Percentiles rank a stretch among this genome's conserved stretches.
Conservation (phyloP, 2,113 vertebrate species). For the Lophochroa leadbeateri region DNA sequence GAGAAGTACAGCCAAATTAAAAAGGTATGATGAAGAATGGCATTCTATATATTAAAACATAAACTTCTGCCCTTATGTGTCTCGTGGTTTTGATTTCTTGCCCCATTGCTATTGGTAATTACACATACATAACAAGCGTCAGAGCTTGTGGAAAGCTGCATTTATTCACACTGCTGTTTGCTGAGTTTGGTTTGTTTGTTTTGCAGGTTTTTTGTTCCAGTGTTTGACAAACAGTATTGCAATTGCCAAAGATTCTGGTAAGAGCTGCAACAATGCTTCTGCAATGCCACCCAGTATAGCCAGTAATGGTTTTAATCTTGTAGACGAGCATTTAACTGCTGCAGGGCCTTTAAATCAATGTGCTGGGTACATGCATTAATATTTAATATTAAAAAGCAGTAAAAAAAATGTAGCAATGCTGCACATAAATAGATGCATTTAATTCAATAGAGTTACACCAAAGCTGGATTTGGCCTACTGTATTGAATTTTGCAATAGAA, state of each 20-base stretch:
- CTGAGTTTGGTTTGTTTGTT: not conserved
- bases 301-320: not conserved
- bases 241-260: not conserved
- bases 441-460: not conserved
- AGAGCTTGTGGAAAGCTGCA: not conserved
- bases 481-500: not conserved
- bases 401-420: not conserved
- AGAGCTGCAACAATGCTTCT: not conserved
- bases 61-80: not conserved
- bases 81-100: not conserved
- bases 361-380: constrained; percentile 4
- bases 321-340: not conserved
- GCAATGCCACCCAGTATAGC: not conserved
- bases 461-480: not conserved
- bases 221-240: not conserved
- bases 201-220: not conserved
- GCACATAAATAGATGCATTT: not conserved
- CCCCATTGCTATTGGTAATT: not conserved
- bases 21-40: not conserved
- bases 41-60: not conserved
- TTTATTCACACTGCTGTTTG: not conserved
- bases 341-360: constrained; percentile 22
- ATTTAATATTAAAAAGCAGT: constrained; percentile 26
- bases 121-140: not conserved
- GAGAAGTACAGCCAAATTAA: not conserved